Base-by-base conservation (phyloP, 2,113 vertebrate species). In the Saimiri boliviensis region DNA sequence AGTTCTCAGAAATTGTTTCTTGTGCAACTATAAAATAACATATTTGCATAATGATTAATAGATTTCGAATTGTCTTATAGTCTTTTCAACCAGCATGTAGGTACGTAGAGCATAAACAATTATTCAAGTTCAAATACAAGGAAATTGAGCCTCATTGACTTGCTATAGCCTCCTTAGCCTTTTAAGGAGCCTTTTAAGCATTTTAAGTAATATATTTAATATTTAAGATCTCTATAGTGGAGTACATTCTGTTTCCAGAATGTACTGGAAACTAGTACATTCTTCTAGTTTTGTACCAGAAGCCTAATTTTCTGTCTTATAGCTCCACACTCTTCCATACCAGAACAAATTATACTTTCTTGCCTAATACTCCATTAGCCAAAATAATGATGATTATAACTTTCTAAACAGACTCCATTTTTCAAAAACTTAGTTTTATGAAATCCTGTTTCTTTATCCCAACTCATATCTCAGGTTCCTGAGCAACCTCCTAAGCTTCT, bases 1-100 rank as follows among this genome's bases (percentile, higher is more conserved):
- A 58, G 95, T 93, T 97, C 56, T 89, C 52, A 86, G 32, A 91
- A 90, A 66, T 56, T 85, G 16, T 91, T 96, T 74, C n/a, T 80
- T 86, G 30, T 70, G 8, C 42, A 93, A 42, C 66, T 84, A 73
- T 79, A 91, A 95, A 97, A 93, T 37, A 86, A 89, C 12, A 60
- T 14, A 23, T 89, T 87, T 92, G 16, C 32, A 35, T 79, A 89
- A 54, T 96, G 11, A 54, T 66, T 94, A 68, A 16, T 73, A 47
- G 20, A 11, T 93, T 95, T 96, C 21, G 70, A 32, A 82, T 85
- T 86, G 10, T 91, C 66, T 93, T 97, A 74, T 30, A 93, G 81
- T 63, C 20, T 90, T 91, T 95, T 89, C 21, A 92, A 76, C 40
- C 94, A 25, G 73, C 21, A 8, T 76, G 14, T 89, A 71, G 10